These are phyloP conservation scores for Gymnothorax reevesii DNA, from an alignment of 2,797 vertebrate genomes.

Conservation along the genomic window DNA sequence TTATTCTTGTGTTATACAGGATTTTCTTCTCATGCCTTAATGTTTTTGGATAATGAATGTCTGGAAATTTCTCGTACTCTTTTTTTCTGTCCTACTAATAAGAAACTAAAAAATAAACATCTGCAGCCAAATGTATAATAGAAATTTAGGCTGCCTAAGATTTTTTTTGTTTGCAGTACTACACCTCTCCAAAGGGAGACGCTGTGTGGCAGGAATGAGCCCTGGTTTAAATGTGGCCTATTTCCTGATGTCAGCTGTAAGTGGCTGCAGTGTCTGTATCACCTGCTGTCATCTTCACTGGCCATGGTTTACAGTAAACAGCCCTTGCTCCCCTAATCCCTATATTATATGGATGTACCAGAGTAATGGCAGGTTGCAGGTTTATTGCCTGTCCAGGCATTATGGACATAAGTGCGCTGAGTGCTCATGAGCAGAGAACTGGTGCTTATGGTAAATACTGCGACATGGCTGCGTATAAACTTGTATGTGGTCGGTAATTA, in stretches of 20 bases:
- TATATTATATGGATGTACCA: slow-evolving; percentile 8
- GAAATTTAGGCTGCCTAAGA: too few species aligned
- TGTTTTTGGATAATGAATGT: too few species aligned
- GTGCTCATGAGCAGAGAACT: not conserved
- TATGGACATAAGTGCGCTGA: not conserved
- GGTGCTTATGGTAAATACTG: not conserved
- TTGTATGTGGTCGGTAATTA: not conserved
- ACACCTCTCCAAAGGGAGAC: not conserved
- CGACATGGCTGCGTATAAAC: not conserved
- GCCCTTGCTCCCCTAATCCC: not conserved
- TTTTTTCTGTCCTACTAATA: too few species aligned
- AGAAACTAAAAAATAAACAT: too few species aligned
- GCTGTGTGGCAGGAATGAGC: not conserved
- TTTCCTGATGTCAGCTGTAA: not conserved
- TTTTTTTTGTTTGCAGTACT: not conserved
- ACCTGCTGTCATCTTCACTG: not conserved
- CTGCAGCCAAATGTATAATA: too few species aligned
- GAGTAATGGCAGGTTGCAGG: not conserved
- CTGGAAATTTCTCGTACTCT: too few species aligned
- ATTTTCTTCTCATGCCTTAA: too few species aligned
- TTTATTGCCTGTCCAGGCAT: not conserved
- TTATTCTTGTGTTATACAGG: too few species aligned
- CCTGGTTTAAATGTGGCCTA: not conserved
- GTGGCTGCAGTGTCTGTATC: too few species aligned
- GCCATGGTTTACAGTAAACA: not conserved